Percentiles rank a stretch among this genome's conserved stretches.
phyloP scores from a whole-genome alignment of 2,113 vertebrate species.

The Mastomys natalensis region DNA sequence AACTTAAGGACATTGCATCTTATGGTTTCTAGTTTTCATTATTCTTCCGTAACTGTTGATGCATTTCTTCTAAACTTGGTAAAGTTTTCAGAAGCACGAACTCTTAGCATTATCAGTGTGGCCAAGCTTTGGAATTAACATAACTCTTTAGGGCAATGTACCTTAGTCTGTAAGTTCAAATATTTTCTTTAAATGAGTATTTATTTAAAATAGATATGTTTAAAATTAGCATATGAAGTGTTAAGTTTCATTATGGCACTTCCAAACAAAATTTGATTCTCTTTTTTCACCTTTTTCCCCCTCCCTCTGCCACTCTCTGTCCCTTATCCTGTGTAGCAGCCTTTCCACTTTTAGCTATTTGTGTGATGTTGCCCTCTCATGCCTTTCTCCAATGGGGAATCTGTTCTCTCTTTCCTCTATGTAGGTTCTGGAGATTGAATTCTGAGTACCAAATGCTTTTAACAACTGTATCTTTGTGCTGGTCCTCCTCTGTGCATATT shows the following conservation, averaged over 20 bases:
- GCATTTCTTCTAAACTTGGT: neutral
- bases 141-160: slow-evolving; percentile 17
- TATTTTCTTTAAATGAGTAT: neutral
- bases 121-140: neutral
- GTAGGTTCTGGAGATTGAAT: neutral
- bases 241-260: neutral
- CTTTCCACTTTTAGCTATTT: neutral
- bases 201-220: neutral
- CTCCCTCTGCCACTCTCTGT: no score
- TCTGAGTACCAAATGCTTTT: neutral
- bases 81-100: slow-evolving; percentile 38
- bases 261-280: neutral
- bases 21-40: slow-evolving; percentile 21
- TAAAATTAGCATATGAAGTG: neutral
- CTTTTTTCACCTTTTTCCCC: neutral
- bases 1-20: neutral
- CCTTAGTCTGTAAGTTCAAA: neutral
- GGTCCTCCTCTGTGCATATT: neutral
- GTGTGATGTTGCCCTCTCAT: no score
- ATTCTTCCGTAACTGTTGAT: slow-evolving; percentile 41
- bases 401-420: neutral
- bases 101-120: neutral
- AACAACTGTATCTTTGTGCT: neutral
- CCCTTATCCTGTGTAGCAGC: no score
- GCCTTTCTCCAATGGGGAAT: neutral